These are phyloP conservation scores for Carassius auratus DNA, from an alignment of 2,113 vertebrate genomes.

Conservation along the genomic window DNA sequence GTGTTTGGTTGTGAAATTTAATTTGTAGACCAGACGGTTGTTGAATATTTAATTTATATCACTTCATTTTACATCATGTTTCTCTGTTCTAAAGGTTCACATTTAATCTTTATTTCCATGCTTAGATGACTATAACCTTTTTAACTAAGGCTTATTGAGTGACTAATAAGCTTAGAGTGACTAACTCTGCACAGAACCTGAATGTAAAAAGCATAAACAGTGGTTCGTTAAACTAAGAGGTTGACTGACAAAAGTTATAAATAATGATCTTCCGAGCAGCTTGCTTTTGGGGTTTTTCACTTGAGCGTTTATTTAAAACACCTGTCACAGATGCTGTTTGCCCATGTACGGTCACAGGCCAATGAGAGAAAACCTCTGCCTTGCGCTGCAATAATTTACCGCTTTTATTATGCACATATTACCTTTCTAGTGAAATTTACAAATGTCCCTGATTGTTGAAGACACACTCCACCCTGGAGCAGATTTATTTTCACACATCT, in stretches of 20 bases:
- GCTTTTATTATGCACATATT: conserved; percentile 65
- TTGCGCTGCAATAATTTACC: conserved; percentile 61
- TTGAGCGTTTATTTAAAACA: conserved; percentile 25
- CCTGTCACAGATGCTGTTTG: conserved; percentile 45
- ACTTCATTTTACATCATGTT: too few species aligned
- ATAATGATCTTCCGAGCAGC: conserved; percentile 18
- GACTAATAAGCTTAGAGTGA: too few species aligned
- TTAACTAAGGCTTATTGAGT: neutral
- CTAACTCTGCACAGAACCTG: neutral
- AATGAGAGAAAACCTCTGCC: conserved; percentile 60
- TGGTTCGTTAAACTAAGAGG: conserved; percentile 35
- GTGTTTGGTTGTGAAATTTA: too few species aligned
- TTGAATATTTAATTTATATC: too few species aligned
- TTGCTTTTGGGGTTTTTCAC: neutral
- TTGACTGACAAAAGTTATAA: conserved; percentile 1
- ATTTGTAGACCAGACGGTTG: too few species aligned
- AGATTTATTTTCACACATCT: conserved; percentile 81
- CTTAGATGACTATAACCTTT: neutral
- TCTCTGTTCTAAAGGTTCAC: too few species aligned
- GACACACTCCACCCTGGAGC: conserved; percentile 75
- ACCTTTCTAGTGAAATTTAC: conserved; percentile 64
- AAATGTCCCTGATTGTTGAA: conserved; percentile 75
- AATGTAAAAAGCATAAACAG: conserved; percentile 20
- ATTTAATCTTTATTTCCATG: too few species aligned
- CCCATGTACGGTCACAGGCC: conserved; percentile 51